Base-by-base conservation (phyloP, 1,140 invertebrate species). In the Brachionus calyciflorus region DNA sequence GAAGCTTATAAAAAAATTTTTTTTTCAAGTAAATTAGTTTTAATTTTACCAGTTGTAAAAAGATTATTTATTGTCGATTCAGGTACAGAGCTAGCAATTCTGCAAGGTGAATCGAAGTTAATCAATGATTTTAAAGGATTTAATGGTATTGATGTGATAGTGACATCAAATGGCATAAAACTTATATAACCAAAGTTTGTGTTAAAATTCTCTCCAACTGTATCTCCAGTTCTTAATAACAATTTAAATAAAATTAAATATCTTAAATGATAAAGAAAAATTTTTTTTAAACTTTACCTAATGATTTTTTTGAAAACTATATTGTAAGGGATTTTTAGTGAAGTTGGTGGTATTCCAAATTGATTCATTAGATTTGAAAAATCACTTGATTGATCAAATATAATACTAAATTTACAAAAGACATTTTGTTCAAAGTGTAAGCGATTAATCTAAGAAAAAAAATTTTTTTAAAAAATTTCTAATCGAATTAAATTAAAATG, bases 71-170 rank as follows among this genome's bases (percentile, higher is more conserved):
- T 60, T 5, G n/a, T 2, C 26, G 7, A 26, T 60, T 60, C 55
- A 17, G 55, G 51, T n/a, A 55, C 55, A 1, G 55, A 60, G 2
- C 26, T 30, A 26, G 55, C 33, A n/a, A 60, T 60, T 60, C 55
- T 30, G 7, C 55, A 60, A 10, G 7, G 26, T 6, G 2, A 21
- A 55, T 55, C 51, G n/a, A 3, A 19, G 24, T 12, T 37, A 69
- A 46, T 7, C 1, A 5, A 46, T n/a, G 12, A 26, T 30, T 69
- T 69, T 44, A 69, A 9, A 24, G 17, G 7, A n/a, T 24, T 28
- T 7, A n/a, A 14, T 44, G 65, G 41, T 14, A 69, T 14, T n/a
- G 65, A 69, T 44, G 65, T 46, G n/a, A 69, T 69, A n/a, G n/a
- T 44, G 12, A 69, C 40, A 44, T 1, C 21, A 0, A 40, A 40